Conservation (phyloP, 2,113 vertebrate species). For the Mesembrinibis cayennensis region DNA sequence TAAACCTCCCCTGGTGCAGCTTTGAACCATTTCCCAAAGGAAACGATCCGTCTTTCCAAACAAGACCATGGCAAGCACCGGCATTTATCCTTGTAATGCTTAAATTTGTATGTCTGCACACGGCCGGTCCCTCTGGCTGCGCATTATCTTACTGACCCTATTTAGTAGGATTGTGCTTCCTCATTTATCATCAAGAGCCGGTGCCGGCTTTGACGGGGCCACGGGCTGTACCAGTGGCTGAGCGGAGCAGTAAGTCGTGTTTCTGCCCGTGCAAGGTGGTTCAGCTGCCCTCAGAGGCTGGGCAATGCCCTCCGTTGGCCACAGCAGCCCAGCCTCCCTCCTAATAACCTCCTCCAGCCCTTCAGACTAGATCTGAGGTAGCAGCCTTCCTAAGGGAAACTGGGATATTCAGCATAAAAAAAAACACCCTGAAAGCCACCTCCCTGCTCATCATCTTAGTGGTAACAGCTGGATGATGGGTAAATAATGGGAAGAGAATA, state of each 20-base stretch:
- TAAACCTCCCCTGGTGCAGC: not conserved
- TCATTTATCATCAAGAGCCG: not conserved
- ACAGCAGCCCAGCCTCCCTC: not conserved
- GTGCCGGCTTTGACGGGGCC: not conserved
- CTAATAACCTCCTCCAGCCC: not conserved
- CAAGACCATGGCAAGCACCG: not conserved
- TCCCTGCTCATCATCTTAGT: not conserved
- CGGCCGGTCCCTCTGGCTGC: not conserved
- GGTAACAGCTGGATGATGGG: not conserved
- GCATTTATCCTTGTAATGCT: not conserved
- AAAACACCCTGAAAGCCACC: not conserved
- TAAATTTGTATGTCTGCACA: not conserved
- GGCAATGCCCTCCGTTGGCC: no score
- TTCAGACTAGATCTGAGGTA: not conserved
- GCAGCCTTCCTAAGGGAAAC: not conserved
- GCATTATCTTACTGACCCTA: not conserved
- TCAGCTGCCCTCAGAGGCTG: not conserved
- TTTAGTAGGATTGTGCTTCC: not conserved
- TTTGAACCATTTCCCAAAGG: not conserved
- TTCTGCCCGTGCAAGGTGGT: not conserved
- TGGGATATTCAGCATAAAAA: not conserved
- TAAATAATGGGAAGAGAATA: not conserved
- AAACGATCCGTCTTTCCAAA: not conserved
- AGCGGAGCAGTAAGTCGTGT: fast-evolving
- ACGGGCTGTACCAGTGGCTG: fast-evolving